phyloP scores from a whole-genome alignment of 1,140 invertebrate species.

The Scaptomyza graminum region DNA sequence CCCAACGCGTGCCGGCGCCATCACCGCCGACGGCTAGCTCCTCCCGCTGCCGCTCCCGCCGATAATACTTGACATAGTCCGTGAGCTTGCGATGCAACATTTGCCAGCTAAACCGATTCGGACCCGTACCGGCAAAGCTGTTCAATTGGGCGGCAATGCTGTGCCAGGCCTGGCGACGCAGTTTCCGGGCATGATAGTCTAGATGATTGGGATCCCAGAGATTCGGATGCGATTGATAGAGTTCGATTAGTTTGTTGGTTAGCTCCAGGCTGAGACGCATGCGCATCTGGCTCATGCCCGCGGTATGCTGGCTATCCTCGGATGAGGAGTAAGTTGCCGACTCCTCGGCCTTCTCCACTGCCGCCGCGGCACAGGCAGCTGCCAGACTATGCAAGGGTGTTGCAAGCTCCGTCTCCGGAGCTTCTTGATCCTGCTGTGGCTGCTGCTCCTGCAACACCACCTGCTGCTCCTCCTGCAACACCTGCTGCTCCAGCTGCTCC shows the following conservation, averaged over 20 bases:
- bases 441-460: not conserved
- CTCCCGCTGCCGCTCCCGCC: slow-evolving; percentile 47
- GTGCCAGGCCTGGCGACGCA: slow-evolving; percentile 64
- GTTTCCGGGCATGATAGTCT: slow-evolving; percentile 55
- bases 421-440: no score
- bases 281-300: not conserved
- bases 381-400: slow-evolving; percentile 17
- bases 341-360: not conserved
- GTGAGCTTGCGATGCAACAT: slow-evolving; percentile 71
- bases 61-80: slow-evolving; percentile 72
- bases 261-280: slow-evolving; percentile 47
- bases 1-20: slow-evolving; percentile 46
- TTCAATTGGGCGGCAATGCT: slow-evolving; percentile 56
- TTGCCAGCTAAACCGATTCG: slow-evolving; percentile 49
- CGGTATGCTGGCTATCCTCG: not conserved
- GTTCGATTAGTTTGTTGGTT: slow-evolving; percentile 48
- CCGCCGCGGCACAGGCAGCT: slow-evolving; percentile 10
- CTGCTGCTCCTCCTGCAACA: not conserved
- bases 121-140: not conserved
- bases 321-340: not conserved
- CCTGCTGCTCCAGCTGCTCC: slow-evolving; percentile 13
- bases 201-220: slow-evolving; percentile 76
- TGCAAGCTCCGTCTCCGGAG: slow-evolving; percentile 3
- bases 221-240: slow-evolving; percentile 57
- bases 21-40: slow-evolving; percentile 1